Evolutionary conservation across 2,888 invertebrate genomes (phyloP), one percentile per base, ranked within the genome.

Genomic region (Drosophila demipolita): DNA sequence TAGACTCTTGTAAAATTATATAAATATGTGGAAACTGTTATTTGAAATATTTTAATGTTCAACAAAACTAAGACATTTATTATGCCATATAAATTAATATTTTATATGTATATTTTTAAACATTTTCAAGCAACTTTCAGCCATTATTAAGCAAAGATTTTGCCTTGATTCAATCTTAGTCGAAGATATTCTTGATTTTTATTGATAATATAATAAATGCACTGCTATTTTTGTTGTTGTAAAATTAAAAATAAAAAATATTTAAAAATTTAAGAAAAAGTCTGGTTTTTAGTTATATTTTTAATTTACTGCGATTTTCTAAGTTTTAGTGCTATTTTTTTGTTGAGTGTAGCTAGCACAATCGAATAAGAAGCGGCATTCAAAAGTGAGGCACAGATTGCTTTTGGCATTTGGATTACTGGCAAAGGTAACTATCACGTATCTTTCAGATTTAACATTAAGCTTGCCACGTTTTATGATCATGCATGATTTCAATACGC

Each of bases 351-450:
- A 15, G 17, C 6, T 26, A 3, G 20, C 20, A 29, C 29, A n/a
- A 65, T 68, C 42, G 63, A 59, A 58, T 35, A 66, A 66, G 55
- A 54, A 59, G 50, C 48, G 52, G 55, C 52, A 58, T 68, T 69
- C 40, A 7, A 61, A 61, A 49, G 60, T 26, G 69, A 54, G 60
- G 15, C 40, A 42, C 42, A 68, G 68, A 52, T 60, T 45, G 53
- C 49, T 42, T 61, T 49, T 40, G 26, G n/a, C 58, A 35, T 42
- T 49, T 53, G 33, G 57, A 49, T 49, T 42, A 59, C 20, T 50
- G 55, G 53, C 38, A 63, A 63, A 75, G 67, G 64, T 75, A 65
- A 79, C 52, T 72, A 79, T 66, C 79, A 78, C 78, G 78, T 78
- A 67, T 79, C 64, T 57, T 58, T 70, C 45, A 33, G 65, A 55